Evolutionary conservation across 2,797 vertebrate genomes (phyloP), one percentile per base, ranked within the genome.

Genomic region (Siniperca obscura): DNA sequence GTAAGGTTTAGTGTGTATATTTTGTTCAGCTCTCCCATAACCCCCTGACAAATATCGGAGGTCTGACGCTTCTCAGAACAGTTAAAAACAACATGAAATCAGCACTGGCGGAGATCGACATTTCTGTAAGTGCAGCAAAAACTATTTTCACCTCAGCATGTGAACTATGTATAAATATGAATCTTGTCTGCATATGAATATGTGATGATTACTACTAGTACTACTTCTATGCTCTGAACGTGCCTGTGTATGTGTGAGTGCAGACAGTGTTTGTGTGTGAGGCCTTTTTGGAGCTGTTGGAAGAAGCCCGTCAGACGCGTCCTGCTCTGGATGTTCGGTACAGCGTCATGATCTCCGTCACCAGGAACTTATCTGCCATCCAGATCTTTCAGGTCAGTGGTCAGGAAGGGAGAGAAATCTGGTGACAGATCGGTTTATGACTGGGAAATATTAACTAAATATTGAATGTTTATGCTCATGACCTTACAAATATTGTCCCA

Each of bases 51-150:
- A 52, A 89, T 36, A 90, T 91, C 0, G 95, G 96, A 38, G 96
- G 95, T 22, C 5, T 86, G 61, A 74, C 8, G 0, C 86, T 97
- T 38, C 84, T 96, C 71, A 68, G 14, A 17, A 69, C 91, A 4
- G 70, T 96, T 50, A 93, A 81, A 77, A 96, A 86, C 86, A 96
- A 94, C 82, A 61, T 69, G 27, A 94, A 85, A 38, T 95, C 94
- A 81, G 91, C 62, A 25, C 72, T 97, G 83, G 94, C 96, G 78
- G 93, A 95, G 30, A 88, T 96, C 7, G 91, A 96, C 84, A 93
- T 97, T 82, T 94, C 94, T 21, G 96, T 97, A 91, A 95, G 96
- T 82, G 40, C 52, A 30, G 7, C 4, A 48, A 65, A 25, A 78
- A 19, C 16, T 2, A 3, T 7, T 61, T 64, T 62, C 5, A 55